Evolutionary conservation across 2,888 invertebrate species (phyloP).

Genomic region (Baccha elongata): DNA sequence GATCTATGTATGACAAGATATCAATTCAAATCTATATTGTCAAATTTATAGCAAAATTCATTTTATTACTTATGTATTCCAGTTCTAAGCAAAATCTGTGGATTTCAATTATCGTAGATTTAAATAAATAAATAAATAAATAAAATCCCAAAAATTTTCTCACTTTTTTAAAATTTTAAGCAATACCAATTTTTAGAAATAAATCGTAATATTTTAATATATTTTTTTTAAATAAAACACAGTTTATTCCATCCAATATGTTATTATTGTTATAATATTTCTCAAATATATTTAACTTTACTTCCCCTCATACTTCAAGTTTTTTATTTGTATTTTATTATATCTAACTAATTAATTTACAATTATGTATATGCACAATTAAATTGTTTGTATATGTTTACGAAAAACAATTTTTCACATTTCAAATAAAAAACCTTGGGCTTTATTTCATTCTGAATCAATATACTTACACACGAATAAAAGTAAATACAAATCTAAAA

Average conservation of each 20-base stretch:
- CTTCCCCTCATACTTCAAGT: constrained; percentile 36
- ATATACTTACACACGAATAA: constrained; percentile 33
- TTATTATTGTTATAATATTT: constrained; percentile 58
- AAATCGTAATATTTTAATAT: no score
- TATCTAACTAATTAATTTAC: constrained; percentile 52
- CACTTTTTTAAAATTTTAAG: no score
- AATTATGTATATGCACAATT: constrained; percentile 26
- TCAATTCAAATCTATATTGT: no score
- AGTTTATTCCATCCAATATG: neutral
- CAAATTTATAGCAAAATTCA: no score
- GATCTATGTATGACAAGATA: no score
- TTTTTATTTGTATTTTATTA: constrained; percentile 29
- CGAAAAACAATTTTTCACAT: constrained; percentile 17
- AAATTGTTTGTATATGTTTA: neutral
- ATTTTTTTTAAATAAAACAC: constrained; percentile 11
- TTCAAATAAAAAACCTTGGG: constrained; percentile 13
- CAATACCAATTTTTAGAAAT: no score
- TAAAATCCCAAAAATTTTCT: no score
- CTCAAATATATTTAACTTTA: constrained; percentile 36
- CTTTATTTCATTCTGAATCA: constrained; percentile 1
- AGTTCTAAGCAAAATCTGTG: no score
- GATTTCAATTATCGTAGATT: no score
- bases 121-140: no score
- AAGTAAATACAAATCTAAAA: constrained; percentile 11
- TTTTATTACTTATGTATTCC: no score